phyloP scores from a whole-genome alignment of 2,797 vertebrate genomes.

The Pachyuromys duprasi region DNA sequence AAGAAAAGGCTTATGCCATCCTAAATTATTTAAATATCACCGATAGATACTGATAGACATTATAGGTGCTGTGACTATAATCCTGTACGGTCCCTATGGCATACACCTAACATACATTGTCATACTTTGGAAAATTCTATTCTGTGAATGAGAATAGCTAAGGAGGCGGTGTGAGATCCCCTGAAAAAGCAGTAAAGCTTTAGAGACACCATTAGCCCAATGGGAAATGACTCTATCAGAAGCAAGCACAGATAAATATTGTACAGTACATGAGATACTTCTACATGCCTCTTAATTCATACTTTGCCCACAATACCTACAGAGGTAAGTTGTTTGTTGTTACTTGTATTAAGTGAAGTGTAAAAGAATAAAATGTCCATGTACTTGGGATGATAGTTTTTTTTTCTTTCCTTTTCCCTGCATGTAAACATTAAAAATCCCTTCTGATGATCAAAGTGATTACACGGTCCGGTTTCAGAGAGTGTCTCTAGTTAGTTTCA shows the following conservation, averaged over 20 bases:
- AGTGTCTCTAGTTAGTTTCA: constrained; percentile 51
- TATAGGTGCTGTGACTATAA: background rate
- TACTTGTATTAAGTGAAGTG: background rate
- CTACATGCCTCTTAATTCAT: background rate
- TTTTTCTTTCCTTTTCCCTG: background rate
- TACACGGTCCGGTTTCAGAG: constrained; percentile 44
- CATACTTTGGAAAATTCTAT: background rate
- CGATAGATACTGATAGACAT: too few relatives aligned
- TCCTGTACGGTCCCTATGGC: background rate
- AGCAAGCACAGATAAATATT: background rate
- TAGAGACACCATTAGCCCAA: background rate
- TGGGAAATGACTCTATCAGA: background rate
- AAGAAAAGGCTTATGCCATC: background rate
- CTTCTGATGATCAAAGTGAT: constrained; percentile 52
- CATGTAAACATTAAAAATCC: constrained; percentile 54
- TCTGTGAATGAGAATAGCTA: background rate
- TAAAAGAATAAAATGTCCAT: constrained; percentile 29
- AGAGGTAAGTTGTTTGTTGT: background rate
- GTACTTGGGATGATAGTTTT: background rate
- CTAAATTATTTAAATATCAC: background rate
- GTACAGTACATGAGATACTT: background rate
- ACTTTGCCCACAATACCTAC: background rate
- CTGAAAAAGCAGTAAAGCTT: background rate
- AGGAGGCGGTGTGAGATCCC: background rate
- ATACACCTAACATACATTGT: background rate